Conservation (phyloP, 2,888 invertebrate species). For the Pycnomerus fuliginosus region DNA sequence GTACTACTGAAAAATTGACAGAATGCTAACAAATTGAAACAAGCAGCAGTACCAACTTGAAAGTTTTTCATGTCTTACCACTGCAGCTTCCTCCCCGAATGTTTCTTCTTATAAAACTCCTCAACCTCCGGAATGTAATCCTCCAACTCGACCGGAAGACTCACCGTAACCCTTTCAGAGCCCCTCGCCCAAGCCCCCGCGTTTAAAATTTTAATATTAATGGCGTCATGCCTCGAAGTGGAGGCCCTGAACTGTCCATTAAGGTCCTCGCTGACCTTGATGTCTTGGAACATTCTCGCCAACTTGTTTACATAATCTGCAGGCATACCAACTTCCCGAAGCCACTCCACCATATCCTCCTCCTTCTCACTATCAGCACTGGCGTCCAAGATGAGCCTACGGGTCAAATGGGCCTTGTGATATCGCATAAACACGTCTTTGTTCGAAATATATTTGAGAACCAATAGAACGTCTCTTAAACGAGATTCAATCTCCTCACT, state of each 20-base stretch:
- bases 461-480: conserved; percentile 89
- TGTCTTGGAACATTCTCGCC: conserved; percentile 97
- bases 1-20: no score
- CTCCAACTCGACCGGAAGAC: conserved; percentile 94
- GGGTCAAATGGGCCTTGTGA: conserved; percentile 96
- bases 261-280: conserved; percentile 95
- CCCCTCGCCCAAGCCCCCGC: conserved; percentile 98
- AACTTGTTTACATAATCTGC: conserved; percentile 99
- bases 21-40: no score
- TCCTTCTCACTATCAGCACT: conserved; percentile 99
- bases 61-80: no score
- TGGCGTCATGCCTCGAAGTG: conserved; percentile 79
- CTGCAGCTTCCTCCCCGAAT: conserved; percentile 94
- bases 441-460: conserved; percentile 98
- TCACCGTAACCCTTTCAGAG: conserved; percentile 91
- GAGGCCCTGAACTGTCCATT: conserved; percentile 79
- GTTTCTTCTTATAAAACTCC: conserved; percentile 96
- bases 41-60: no score
- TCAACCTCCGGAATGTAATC: conserved; percentile 99
- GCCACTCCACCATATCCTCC: conserved; percentile 99
- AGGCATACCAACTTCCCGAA: conserved; percentile 98
- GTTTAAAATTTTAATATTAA: conserved; percentile 98
- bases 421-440: conserved; percentile 99
- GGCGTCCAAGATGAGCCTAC: conserved; percentile 94
- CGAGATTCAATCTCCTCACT: conserved; percentile 96